Percentiles rank a stretch among this genome's conserved stretches.
These are phyloP conservation scores for Megaceryle torquata DNA, from an alignment of 2,113 vertebrate genomes.

Conservation along the genomic window DNA sequence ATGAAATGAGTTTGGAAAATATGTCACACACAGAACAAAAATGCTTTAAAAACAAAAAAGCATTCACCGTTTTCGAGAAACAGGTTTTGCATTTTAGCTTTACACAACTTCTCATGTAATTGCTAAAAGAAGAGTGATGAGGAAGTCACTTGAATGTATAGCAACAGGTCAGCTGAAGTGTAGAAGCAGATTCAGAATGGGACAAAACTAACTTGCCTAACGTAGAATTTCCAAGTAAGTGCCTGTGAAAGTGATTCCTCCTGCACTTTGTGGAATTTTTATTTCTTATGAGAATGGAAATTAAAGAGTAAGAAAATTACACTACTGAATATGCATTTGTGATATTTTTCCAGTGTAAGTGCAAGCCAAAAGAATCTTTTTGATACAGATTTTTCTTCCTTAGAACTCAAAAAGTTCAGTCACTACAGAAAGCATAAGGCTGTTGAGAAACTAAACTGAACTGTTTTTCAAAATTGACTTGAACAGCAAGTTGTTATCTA, in stretches of 20 bases:
- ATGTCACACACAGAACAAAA: not conserved
- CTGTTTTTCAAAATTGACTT: not conserved
- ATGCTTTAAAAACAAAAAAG: not conserved
- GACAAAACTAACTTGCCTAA: not conserved
- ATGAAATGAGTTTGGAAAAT: not conserved
- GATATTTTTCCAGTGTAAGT: not conserved
- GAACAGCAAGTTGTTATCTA: not conserved
- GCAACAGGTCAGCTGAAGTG: not conserved
- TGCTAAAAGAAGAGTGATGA: not conserved
- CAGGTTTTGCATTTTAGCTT: not conserved
- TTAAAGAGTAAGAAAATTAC: not conserved
- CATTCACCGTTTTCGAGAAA: not conserved
- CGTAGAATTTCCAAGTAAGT: not conserved
- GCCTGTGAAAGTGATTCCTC: not conserved
- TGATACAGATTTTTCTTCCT: not conserved
- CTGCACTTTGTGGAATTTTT: not conserved
- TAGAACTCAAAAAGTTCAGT: not conserved
- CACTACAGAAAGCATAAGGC: not conserved
- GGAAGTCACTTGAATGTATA: not conserved
- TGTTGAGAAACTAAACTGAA: not conserved
- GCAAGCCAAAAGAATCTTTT: not conserved
- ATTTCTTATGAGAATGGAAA: not conserved
- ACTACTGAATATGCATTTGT: not conserved
- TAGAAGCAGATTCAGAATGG: not conserved
- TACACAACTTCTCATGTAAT: not conserved